phyloP scores from a whole-genome alignment of 92 coral and sea anemone species.

The Paragorgia papillata region DNA sequence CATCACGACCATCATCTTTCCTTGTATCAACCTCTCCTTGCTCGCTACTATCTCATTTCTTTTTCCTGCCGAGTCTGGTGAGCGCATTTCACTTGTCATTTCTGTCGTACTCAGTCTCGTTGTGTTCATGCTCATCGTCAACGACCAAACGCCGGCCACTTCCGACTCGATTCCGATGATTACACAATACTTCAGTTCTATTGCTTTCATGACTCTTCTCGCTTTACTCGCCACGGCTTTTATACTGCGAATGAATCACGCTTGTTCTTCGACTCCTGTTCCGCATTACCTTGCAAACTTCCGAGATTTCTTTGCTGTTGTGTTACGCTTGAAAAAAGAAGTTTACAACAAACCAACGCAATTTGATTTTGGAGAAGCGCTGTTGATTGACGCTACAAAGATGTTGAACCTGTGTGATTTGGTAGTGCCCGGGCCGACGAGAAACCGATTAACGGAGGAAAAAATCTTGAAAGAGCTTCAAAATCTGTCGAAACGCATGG shows the following conservation, averaged over 20 bases:
- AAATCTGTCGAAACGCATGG: not conserved
- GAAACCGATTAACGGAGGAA: not conserved
- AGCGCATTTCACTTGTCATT: slow-evolving; percentile 88
- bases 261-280: slow-evolving; percentile 77
- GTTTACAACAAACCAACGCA: too few species aligned
- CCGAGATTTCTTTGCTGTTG: slow-evolving; percentile 68
- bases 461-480: not conserved
- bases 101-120: slow-evolving; percentile 84
- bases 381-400: too few species aligned
- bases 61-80: slow-evolving; percentile 73
- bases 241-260: slow-evolving; percentile 62
- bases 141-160: slow-evolving; percentile 78
- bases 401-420: too few species aligned
- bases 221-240: slow-evolving; percentile 56
- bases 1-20: slow-evolving; percentile 87
- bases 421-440: too few species aligned
- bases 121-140: slow-evolving; percentile 40
- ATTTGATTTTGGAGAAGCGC: too few species aligned
- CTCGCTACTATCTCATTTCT: slow-evolving; percentile 84
- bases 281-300: slow-evolving; percentile 50
- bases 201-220: not conserved
- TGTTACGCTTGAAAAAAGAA: slow-evolving; percentile 66
- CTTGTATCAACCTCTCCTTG: slow-evolving; percentile 83
- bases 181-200: not conserved
- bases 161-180: slow-evolving; percentile 85